Evolutionary conservation across 2,113 vertebrate genomes (phyloP).

Genomic region (Argyrosomus japonicus): DNA sequence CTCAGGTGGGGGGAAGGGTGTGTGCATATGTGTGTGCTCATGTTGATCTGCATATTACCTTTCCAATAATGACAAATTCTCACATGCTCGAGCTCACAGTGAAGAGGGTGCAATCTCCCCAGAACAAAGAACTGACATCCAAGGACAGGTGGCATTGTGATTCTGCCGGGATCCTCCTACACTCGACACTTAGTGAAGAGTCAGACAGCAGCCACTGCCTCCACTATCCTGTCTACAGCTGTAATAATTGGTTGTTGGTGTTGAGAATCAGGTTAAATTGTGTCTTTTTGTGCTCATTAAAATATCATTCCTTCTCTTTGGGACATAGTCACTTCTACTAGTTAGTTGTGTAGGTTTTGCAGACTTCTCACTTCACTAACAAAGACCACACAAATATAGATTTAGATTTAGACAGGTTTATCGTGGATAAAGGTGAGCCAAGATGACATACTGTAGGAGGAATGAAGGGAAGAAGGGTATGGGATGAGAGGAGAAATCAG

Average conservation of each 20-base stretch:
- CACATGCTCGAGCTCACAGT: slow-evolving; percentile 17
- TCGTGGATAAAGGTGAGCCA: too few species aligned
- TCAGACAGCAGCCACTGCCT: slow-evolving; percentile 5
- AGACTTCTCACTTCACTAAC: neutral
- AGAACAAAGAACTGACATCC: slow-evolving; percentile 48
- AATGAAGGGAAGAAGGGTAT: too few species aligned
- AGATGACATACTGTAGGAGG: too few species aligned
- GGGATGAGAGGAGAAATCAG: too few species aligned
- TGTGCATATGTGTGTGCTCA: slow-evolving; percentile 10
- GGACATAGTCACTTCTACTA: neutral
- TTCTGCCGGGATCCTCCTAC: slow-evolving; percentile 30
- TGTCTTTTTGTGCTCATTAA: neutral
- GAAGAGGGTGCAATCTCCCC: slow-evolving; percentile 39
- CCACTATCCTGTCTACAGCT: slow-evolving; percentile 7
- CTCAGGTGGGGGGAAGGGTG: slow-evolving; percentile 33
- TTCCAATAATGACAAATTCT: slow-evolving; percentile 58
- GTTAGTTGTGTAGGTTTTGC: neutral
- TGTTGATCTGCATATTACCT: slow-evolving; percentile 54
- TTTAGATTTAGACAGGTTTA: too few species aligned
- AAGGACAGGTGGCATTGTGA: slow-evolving; percentile 48
- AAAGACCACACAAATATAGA: too few species aligned
- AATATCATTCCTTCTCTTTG: neutral
- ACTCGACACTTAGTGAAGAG: neutral
- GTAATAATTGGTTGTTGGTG: slow-evolving; percentile 5
- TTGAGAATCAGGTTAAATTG: neutral